Evolutionary conservation across 1,140 invertebrate genomes (phyloP).

Genomic region (Drosophila takahashii): DNA sequence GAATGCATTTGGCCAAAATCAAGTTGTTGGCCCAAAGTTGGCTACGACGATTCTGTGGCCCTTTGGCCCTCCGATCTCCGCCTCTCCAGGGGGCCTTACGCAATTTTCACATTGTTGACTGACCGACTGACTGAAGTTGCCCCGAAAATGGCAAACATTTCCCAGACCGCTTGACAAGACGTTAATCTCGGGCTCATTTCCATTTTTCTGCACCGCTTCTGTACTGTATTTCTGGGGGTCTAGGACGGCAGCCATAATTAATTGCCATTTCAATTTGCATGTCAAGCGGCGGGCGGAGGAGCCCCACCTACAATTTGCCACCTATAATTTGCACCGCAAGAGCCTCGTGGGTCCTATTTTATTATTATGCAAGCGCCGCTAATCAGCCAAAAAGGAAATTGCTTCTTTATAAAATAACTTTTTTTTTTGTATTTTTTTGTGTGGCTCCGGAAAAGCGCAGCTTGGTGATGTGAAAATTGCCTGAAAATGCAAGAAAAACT

Average conservation of each 20-base stretch:
- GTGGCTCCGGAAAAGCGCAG: conserved; percentile 34
- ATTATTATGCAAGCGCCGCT: conserved; percentile 67
- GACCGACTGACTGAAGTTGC: conserved; percentile 33
- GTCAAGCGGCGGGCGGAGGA: conserved; percentile 19
- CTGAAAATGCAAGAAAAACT: background rate
- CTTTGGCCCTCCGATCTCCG: conserved; percentile 6
- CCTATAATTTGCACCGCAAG: conserved; percentile 48
- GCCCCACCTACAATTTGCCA: conserved; percentile 69
- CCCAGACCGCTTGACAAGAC: conserved; percentile 49
- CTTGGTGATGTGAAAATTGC: conserved; percentile 68
- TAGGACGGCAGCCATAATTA: conserved; percentile 80
- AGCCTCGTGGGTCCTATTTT: conserved; percentile 18
- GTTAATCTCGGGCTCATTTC: conserved; percentile 45
- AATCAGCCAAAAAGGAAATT: conserved; percentile 44
- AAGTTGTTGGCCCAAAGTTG: conserved; percentile 26
- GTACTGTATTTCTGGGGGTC: conserved; percentile 61
- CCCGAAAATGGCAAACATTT: conserved; percentile 66
- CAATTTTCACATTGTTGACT: conserved; percentile 54
- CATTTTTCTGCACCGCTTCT: conserved; percentile 4
- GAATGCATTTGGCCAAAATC: conserved; percentile 26
- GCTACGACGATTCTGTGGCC: conserved; percentile 9
- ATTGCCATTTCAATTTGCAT: conserved; percentile 83
- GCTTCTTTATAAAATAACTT: conserved; percentile 1
- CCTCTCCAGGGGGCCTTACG: conserved; percentile 21
- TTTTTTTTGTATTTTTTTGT: conserved; percentile 12